These are phyloP conservation scores for Penelope pileata DNA, from an alignment of 2,113 vertebrate species.

Conservation along the genomic window DNA sequence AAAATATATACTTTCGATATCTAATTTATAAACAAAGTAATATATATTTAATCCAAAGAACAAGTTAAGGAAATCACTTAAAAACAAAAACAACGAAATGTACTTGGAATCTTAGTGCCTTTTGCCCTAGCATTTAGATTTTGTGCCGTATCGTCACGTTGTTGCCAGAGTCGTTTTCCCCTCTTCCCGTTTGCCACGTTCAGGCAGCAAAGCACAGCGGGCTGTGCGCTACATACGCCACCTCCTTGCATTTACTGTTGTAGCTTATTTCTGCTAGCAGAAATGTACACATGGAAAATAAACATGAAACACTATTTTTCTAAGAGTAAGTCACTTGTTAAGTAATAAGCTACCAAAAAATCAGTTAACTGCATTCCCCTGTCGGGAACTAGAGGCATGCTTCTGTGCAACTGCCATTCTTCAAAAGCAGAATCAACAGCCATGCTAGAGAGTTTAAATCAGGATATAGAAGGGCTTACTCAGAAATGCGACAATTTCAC, in stretches of 20 bases:
- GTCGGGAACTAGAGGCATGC: not conserved
- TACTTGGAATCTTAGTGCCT: not conserved
- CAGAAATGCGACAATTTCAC: not conserved
- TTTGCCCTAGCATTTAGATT: not conserved
- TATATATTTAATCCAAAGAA: not conserved
- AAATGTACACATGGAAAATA: slow-evolving; percentile 71
- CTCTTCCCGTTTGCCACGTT: not conserved
- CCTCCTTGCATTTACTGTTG: not conserved
- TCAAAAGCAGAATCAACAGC: not conserved
- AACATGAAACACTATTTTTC: slow-evolving; percentile 62
- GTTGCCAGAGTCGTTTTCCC: not conserved
- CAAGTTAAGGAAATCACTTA: not conserved
- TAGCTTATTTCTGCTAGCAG: slow-evolving; percentile 59
- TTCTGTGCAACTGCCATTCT: not conserved
- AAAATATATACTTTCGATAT: not conserved
- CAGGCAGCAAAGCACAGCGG: slow-evolving; percentile 38
- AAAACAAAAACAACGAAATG: not conserved
- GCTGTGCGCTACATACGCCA: not conserved
- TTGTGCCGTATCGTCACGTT: not conserved
- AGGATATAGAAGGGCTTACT: not conserved
- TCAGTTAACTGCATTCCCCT: not conserved
- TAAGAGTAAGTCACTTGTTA: not conserved
- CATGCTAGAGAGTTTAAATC: not conserved
- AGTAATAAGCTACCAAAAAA: not conserved
- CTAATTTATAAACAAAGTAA: slow-evolving; percentile 24